Conservation (phyloP, 2,797 vertebrate species). For the Hapalemur alaotrensis region DNA sequence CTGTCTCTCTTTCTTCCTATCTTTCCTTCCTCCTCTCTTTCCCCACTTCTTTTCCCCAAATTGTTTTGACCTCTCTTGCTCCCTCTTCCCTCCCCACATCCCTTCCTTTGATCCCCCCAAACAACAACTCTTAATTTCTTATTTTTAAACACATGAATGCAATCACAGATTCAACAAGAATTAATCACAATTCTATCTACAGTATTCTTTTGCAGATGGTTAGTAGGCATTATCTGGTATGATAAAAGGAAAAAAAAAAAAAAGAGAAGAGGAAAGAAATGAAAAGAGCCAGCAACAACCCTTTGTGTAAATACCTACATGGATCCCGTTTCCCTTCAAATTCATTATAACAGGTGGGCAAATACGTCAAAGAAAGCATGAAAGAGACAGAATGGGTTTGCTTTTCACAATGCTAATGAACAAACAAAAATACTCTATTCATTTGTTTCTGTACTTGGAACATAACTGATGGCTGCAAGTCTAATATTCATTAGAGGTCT, state of each 20-base stretch:
- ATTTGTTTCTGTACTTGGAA: constrained; percentile 24
- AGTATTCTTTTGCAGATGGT: not conserved
- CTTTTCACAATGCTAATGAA: constrained; percentile 2
- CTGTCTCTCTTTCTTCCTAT: not conserved
- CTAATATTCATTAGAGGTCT: not conserved
- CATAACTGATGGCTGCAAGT: not conserved
- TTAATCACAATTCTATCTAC: not conserved
- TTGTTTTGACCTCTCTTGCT: not conserved
- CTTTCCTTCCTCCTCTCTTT: not conserved
- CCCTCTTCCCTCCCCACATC: not conserved
- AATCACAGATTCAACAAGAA: not conserved
- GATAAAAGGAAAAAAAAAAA: not conserved
- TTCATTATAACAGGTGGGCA: not conserved
- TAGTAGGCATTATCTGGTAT: not conserved
- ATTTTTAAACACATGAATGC: not conserved
- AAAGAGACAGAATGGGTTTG: constrained; percentile 24
- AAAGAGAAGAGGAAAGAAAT: too few species aligned
- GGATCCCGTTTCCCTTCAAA: not conserved
- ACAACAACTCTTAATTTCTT: not conserved
- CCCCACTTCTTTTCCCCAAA: not conserved
- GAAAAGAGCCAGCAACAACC: not conserved
- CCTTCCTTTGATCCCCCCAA: not conserved
- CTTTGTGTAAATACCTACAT: not conserved
- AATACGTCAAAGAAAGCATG: not conserved
- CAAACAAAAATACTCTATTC: not conserved